Evolutionary conservation across 2,113 vertebrate genomes (phyloP).

Genomic region (Ciconia stormi): DNA sequence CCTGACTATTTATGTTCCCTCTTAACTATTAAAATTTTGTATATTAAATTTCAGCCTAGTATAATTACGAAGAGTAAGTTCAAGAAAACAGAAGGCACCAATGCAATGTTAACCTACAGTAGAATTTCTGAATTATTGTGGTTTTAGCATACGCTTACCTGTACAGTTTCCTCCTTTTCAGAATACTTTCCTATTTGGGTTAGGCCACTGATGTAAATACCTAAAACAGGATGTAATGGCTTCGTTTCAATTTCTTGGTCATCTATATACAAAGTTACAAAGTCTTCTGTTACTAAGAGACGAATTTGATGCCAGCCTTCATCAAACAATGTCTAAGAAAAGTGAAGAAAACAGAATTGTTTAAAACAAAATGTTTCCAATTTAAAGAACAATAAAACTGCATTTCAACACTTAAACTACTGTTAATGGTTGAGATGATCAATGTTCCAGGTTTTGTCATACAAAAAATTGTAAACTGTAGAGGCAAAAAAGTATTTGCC

Average conservation of each 20-base stretch:
- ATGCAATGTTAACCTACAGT: background rate
- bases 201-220: constrained; percentile 93
- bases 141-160: constrained; percentile 75
- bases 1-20: background rate
- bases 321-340: constrained; percentile 85
- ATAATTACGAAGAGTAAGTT: background rate
- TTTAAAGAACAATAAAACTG: background rate
- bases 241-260: constrained; percentile 85
- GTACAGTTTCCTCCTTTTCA: constrained; percentile 91
- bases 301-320: constrained; percentile 94
- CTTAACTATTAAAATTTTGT: background rate
- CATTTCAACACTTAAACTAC: background rate
- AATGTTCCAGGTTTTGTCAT: background rate
- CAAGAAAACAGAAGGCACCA: background rate
- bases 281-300: constrained; percentile 91
- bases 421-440: background rate
- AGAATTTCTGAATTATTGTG: background rate
- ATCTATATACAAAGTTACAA: constrained; percentile 90
- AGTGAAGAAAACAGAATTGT: background rate
- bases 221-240: constrained; percentile 85
- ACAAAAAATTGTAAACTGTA: background rate
- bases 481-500: background rate
- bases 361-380: background rate
- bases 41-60: background rate
- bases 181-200: constrained; percentile 96